Evolutionary conservation across 2,888 invertebrate species (phyloP).

Genomic region (Macropis europaea): DNA sequence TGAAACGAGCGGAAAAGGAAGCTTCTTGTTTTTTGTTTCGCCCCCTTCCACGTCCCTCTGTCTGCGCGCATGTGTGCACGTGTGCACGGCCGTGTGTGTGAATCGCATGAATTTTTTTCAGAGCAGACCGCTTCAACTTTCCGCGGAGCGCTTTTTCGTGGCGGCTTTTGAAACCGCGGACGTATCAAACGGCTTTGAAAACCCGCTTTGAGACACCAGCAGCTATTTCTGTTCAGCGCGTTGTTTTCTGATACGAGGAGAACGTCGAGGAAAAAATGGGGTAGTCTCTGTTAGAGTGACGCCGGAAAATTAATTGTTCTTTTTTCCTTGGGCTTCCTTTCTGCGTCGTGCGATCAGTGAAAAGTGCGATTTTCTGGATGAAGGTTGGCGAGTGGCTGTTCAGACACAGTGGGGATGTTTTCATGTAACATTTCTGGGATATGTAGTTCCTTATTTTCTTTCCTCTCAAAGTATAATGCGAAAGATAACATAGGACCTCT

Average conservation of each 20-base stretch:
- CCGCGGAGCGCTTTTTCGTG: neutral
- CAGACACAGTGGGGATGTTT: too few relatives aligned
- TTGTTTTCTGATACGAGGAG: slow-evolving; percentile 2
- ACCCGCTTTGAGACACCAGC: slow-evolving; percentile 13
- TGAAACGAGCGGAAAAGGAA: slow-evolving; percentile 10
- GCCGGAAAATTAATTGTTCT: neutral
- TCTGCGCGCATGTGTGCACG: too few relatives aligned
- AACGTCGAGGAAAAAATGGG: neutral
- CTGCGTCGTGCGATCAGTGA: neutral
- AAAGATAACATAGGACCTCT: too few relatives aligned
- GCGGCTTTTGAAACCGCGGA: slow-evolving; percentile 13
- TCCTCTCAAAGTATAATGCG: too few relatives aligned
- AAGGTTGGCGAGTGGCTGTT: too few relatives aligned
- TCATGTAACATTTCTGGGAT: too few relatives aligned
- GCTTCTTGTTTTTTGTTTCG: neutral
- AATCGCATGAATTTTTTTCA: slow-evolving; percentile 12
- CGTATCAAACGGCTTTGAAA: slow-evolving; percentile 18
- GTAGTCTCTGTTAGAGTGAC: neutral
- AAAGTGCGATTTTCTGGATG: too few relatives aligned
- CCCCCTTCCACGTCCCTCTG: neutral
- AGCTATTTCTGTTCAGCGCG: slow-evolving; percentile 18
- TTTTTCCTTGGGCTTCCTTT: neutral
- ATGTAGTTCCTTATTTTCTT: too few relatives aligned
- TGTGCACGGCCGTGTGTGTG: neutral
- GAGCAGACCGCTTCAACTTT: slow-evolving; percentile 5